phyloP scores from a whole-genome alignment of 2,888 invertebrate species.

The Lapara coniferarum region DNA sequence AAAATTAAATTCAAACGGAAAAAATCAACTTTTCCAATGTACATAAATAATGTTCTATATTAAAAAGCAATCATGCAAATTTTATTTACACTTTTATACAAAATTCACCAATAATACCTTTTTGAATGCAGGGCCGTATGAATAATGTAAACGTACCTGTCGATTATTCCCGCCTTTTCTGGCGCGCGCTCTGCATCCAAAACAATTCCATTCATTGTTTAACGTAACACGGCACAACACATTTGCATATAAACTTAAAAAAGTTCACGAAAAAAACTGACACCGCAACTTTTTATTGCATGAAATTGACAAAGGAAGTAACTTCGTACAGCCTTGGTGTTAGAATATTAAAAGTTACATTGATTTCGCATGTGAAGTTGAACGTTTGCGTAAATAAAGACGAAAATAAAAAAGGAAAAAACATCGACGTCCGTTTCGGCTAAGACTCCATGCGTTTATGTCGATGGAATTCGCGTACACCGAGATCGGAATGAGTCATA shows the following conservation, averaged over 20 bases:
- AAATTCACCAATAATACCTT: background rate
- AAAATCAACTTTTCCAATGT: too few species aligned
- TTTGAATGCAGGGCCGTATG: background rate
- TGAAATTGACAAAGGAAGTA: conserved; percentile 30
- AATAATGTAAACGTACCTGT: conserved; percentile 28
- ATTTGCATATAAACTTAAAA: background rate
- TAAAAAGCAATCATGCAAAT: background rate
- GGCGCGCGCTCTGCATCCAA: conserved; percentile 24
- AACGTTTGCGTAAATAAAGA: conserved; percentile 36
- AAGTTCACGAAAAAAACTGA: background rate
- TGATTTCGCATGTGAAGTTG: conserved; percentile 34
- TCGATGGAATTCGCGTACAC: conserved; percentile 41
- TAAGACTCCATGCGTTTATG: conserved; percentile 55
- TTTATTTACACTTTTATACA: background rate
- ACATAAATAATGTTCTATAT: too few species aligned
- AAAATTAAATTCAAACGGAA: too few species aligned
- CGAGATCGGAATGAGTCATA: conserved; percentile 35
- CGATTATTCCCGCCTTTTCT: conserved; percentile 25
- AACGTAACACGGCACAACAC: conserved; percentile 23
- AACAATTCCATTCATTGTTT: conserved; percentile 30
- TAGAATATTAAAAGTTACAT: conserved; percentile 29
- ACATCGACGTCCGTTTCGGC: conserved; percentile 45
- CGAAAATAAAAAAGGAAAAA: conserved; percentile 35
- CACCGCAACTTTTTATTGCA: conserved; percentile 17
- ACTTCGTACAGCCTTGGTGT: conserved; percentile 8